phyloP scores from a whole-genome alignment of 2,797 vertebrate species.

The Danio kyathit region DNA sequence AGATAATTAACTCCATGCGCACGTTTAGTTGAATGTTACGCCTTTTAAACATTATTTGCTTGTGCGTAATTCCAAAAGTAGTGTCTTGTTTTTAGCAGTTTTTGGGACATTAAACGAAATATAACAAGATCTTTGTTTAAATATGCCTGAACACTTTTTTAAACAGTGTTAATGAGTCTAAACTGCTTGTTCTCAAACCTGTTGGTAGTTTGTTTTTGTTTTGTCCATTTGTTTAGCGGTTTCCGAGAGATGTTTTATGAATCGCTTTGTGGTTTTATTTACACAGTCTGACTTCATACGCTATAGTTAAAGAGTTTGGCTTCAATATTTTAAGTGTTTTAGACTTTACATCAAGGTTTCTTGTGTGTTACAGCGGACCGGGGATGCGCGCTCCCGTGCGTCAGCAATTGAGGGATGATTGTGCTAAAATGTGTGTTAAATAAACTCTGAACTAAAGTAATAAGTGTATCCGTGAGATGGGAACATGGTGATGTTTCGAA shows the following conservation, averaged over 20 bases:
- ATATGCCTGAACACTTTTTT: not conserved
- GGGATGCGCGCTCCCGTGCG: conserved; percentile 1
- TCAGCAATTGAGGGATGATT: conserved; percentile 2
- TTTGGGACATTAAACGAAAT: not conserved
- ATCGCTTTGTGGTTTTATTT: not conserved
- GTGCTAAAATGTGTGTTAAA: conserved; percentile 1
- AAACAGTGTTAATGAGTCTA: not conserved
- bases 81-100: conserved; percentile 26
- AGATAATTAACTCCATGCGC: not conserved
- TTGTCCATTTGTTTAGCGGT: not conserved
- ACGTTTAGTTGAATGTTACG: not conserved
- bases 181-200: conserved; percentile 1
- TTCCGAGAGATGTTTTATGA: not conserved
- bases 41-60: not conserved
- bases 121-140: not conserved
- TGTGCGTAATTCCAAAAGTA: not conserved
- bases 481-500: not conserved
- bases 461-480: not conserved
- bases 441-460: not conserved
- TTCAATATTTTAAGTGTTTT: not conserved
- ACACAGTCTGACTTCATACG: not conserved
- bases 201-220: conserved; percentile 26
- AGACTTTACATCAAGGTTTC: conserved; percentile 1
- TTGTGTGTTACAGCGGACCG: not conserved
- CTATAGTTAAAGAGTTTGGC: not conserved